These are phyloP conservation scores for Eilema sororculum DNA, from an alignment of 2,888 invertebrate species.

Conservation along the genomic window DNA sequence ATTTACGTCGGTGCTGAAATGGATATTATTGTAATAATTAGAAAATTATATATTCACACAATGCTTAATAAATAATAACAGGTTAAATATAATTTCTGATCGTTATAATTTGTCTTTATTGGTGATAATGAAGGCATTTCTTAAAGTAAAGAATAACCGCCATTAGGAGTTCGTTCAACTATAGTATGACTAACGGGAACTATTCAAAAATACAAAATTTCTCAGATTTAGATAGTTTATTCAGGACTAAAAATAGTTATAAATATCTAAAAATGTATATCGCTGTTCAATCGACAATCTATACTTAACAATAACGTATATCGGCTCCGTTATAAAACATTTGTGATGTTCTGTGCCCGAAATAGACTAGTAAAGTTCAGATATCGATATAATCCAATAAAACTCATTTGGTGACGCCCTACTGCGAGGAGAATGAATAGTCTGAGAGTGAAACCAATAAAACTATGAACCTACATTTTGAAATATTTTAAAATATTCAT, in stretches of 20 bases:
- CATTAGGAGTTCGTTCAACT: too few relatives aligned
- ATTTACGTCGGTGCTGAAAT: neutral
- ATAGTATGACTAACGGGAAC: too few relatives aligned
- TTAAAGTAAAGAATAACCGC: neutral
- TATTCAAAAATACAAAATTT: too few relatives aligned
- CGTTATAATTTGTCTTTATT: neutral
- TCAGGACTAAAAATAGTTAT: too few relatives aligned
- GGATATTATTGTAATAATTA: neutral
- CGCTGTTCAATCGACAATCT: neutral
- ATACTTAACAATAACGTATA: conserved; percentile 21
- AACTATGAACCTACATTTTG: conserved; percentile 17
- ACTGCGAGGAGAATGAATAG: conserved; percentile 47
- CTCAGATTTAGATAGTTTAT: too few relatives aligned
- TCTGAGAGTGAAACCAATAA: conserved; percentile 17
- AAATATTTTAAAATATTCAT: neutral
- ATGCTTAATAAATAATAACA: neutral
- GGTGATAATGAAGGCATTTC: neutral
- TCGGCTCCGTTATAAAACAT: conserved; percentile 12
- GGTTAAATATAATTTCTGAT: too few relatives aligned
- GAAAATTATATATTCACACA: neutral
- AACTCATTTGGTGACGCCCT: conserved; percentile 49
- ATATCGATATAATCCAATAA: conserved; percentile 33
- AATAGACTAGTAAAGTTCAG: conserved; percentile 25
- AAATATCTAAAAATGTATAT: neutral
- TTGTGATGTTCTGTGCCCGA: conserved; percentile 7